Evolutionary conservation across 2,797 vertebrate genomes (phyloP).

Genomic region (Babyrousa celebensis): DNA sequence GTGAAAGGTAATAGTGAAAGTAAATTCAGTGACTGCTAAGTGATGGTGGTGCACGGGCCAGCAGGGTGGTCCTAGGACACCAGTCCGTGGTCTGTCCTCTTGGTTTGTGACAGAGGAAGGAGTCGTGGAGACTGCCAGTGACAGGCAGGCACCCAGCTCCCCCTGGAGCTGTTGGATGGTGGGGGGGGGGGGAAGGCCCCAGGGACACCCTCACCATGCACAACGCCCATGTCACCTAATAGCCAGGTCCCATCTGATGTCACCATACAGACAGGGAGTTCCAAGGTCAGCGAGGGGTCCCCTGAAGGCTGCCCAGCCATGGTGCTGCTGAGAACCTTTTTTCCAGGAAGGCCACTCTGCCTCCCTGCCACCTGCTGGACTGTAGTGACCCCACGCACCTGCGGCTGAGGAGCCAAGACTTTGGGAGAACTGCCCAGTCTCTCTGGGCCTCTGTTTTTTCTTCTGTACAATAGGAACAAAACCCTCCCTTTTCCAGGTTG

Average conservation of each 20-base stretch:
- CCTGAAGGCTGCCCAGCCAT: neutral
- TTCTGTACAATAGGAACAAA: neutral
- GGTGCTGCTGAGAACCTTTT: neutral
- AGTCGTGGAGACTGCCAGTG: rapidly evolving
- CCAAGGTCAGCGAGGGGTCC: neutral
- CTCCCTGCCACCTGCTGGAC: neutral
- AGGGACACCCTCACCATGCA: neutral
- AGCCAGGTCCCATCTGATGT: neutral
- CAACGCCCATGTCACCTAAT: rapidly evolving
- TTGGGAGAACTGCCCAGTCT: neutral
- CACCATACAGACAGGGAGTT: neutral
- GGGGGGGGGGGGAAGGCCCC: neutral
- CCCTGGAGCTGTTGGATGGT: rapidly evolving
- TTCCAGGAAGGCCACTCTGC: neutral
- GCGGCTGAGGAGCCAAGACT: neutral
- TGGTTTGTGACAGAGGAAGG: rapidly evolving
- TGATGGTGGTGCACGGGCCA: rapidly evolving
- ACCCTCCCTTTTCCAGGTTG: neutral
- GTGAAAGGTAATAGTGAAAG: neutral
- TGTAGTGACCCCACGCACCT: neutral
- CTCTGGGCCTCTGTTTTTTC: neutral
- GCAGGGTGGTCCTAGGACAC: rapidly evolving
- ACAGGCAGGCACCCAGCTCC: neutral
- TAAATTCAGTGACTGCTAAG: neutral
- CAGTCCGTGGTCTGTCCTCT: rapidly evolving